phyloP scores from a whole-genome alignment of 1,140 invertebrate species.

The Periplaneta americana region DNA sequence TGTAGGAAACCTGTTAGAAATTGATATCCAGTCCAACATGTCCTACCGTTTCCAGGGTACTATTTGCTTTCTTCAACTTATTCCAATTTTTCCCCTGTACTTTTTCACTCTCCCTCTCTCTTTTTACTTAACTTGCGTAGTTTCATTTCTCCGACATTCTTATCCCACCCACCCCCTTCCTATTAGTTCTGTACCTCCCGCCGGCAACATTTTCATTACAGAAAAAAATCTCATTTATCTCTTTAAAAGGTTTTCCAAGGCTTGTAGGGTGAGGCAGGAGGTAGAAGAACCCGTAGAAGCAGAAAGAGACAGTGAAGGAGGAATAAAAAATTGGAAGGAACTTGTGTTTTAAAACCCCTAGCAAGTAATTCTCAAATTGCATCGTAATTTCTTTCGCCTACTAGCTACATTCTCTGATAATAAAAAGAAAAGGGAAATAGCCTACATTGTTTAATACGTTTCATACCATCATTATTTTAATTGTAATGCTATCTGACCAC shows the following conservation, averaged over 20 bases:
- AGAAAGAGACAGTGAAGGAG: neutral
- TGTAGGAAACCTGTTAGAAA: neutral
- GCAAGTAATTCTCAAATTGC: neutral
- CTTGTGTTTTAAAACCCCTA: neutral
- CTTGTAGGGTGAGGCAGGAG: neutral
- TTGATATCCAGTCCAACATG: neutral
- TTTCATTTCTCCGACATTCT: neutral
- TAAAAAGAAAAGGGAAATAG: too few species aligned
- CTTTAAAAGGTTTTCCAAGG: neutral
- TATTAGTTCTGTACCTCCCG: neutral
- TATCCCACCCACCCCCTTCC: neutral
- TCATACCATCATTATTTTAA: too few species aligned
- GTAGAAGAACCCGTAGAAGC: too few species aligned
- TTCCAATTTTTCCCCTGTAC: neutral
- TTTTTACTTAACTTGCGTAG: neutral
- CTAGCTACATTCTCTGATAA: neutral
- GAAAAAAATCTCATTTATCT: neutral
- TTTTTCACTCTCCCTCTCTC: neutral
- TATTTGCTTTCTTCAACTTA: neutral
- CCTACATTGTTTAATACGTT: too few species aligned
- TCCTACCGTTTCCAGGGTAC: neutral
- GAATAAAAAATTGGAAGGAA: neutral
- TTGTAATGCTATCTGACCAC: too few species aligned
- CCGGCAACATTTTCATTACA: neutral
- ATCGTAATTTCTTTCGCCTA: neutral